Conservation (phyloP, 1,140 invertebrate species). For the Mactra quadrangularis region DNA sequence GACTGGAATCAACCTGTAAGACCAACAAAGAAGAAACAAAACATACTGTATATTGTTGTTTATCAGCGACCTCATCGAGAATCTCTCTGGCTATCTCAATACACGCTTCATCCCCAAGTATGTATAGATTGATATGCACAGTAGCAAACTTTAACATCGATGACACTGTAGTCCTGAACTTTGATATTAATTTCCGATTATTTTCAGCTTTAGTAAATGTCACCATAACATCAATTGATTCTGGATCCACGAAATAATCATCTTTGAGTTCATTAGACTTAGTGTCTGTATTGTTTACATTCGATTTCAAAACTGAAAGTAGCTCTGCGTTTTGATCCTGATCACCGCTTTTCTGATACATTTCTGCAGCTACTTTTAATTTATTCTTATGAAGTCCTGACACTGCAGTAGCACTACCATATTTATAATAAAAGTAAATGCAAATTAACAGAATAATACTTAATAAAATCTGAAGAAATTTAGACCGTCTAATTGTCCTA, state of each 20-base stretch:
- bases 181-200: slow-evolving; percentile 86
- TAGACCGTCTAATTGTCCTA: not conserved
- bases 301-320: slow-evolving; percentile 32
- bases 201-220: slow-evolving; percentile 87
- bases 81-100: slow-evolving; percentile 86
- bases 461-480: not conserved
- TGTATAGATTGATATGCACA: slow-evolving; percentile 87
- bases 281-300: not conserved
- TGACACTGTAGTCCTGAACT: slow-evolving; percentile 86
- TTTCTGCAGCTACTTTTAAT: not conserved
- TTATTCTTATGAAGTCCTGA: slow-evolving; percentile 11
- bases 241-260: too few relatives aligned
- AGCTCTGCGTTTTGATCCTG: not conserved
- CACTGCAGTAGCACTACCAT: not conserved
- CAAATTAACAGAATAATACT: not conserved
- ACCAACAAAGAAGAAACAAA: too few relatives aligned
- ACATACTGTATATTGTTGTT: slow-evolving; percentile 77
- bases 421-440: slow-evolving; percentile 2
- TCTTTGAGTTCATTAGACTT: too few relatives aligned
- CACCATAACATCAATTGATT: slow-evolving; percentile 78
- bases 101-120: slow-evolving; percentile 89
- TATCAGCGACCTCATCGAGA: slow-evolving; percentile 83
- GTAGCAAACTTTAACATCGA: slow-evolving; percentile 85
- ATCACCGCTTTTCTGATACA: not conserved
- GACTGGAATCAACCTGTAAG: too few relatives aligned